Evolutionary conservation across 2,797 vertebrate genomes (phyloP), one percentile per base, ranked within the genome.

Genomic region (Falco novaeseelandiae): DNA sequence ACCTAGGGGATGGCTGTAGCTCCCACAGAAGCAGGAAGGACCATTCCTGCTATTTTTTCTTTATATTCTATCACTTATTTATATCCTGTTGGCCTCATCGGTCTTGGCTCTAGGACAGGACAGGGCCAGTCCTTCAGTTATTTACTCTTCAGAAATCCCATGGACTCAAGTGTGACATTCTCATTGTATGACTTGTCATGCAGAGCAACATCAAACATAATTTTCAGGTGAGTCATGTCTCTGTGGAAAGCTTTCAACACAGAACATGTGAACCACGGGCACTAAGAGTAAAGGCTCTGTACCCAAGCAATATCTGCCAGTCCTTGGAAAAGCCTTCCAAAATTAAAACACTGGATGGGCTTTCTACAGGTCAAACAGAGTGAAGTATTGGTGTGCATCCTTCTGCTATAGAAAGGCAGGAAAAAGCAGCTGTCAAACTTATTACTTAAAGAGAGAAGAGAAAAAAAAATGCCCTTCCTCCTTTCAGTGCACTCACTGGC

Each of bases 401-500:
- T 71, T 92, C 82, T 87, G 44, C 63, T 83, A 78, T 1, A 77
- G 14, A 59, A 77, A 70, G 13, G 34, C 38, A 89, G 58, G 34
- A 94, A 42, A 42, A 94, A 74, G 51, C n/a, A 38, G 49, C 12
- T 72, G 58, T 73, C 58, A 81, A 66, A 82, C 61, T 25, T 80
- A 86, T 18, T 55, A 89, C 32, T 90, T 73, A 87, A 72, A n/a
- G 12, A 88, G 30, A 76, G 2, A 55, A 61, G 52, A 76, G 58
- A 36, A 12, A 14, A n/a, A 46, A 74, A 78, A 86, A 67, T 21
- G 27, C 22, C 66, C 36, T 83, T 87, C 34, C 62, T 79, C 67
- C 72, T 77, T 86, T 93, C 57, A 93, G 9, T 66, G 26, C 98
- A 97, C 99, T 99, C 97, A 98, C 98, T 94, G 97, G 98, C 97